Base-by-base conservation (phyloP, 2,113 vertebrate species). In the Ctenodactylus gundi region DNA sequence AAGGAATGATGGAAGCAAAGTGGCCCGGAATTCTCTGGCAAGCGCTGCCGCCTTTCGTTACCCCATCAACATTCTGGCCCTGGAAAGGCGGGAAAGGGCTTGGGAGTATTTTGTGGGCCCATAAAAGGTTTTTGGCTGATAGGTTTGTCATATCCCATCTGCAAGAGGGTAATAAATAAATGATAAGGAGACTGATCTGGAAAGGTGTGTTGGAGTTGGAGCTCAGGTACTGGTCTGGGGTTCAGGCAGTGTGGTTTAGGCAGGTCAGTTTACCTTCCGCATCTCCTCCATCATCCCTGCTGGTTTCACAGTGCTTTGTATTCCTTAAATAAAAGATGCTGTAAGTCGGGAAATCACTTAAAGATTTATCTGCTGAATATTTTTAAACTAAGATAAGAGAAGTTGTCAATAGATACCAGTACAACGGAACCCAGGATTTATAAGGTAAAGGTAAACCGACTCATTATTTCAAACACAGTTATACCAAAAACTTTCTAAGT, bases 281-380 rank as follows among this genome's bases (percentile, higher is more conserved):
- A 34, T 83, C 94, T 93, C 85, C 57, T 60, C 76, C 90, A 83
- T 88, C 90, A 77, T 53, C 36, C 5, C 31, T 29, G 44, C 20
- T 94, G 82, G 51, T 78, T 94, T 88, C 36, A 82, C 23, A 93
- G 93, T 93, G 85, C 96, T 97, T 87, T 90, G 81, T 70, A 44
- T 72, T 96, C 68, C 7, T 97, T 95, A 94, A 96, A 97, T 95
- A 95, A 97, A 94, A 95, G 36, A 95, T 94, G 94, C 41, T 77
- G 18, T 68, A 81, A n/a, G n/a, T n/a, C n/a, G n/a, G n/a, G n/a
- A n/a, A 72, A 68, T 93, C 77, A 92, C 83, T 97, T 92, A 96
- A 95, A 95, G 84, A 70, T 77, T 94, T 94, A 83, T 88, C 97
- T 90, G 76, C 72, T 83, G 72, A 82, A 85, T 75, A 81, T 76